Percentiles rank a stretch among this genome's conserved stretches.
Conservation (phyloP, 2,888 invertebrate genomes). For the Lasioglossum leucozonium region DNA sequence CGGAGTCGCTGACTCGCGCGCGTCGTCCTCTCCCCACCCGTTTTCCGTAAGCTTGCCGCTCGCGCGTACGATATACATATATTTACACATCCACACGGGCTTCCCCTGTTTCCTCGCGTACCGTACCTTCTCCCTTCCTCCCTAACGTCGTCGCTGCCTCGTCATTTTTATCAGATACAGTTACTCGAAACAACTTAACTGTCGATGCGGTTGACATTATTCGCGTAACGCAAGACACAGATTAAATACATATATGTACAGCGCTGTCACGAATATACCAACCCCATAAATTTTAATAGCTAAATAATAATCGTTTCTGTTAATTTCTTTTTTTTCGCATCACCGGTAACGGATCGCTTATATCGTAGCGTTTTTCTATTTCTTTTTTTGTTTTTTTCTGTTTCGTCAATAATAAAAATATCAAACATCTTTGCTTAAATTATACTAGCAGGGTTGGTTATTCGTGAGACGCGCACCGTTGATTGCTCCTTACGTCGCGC, state of each 20-base stretch:
- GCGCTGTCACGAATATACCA: too few relatives aligned
- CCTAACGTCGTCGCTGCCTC: constrained; percentile 12
- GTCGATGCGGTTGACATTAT: constrained; percentile 35
- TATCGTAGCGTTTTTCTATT: too few relatives aligned
- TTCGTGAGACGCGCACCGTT: background rate
- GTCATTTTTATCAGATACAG: constrained; percentile 54
- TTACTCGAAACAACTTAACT: constrained; percentile 51
- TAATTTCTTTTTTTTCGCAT: too few relatives aligned
- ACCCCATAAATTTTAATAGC: too few relatives aligned
- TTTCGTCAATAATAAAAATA: background rate
- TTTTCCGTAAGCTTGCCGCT: constrained; percentile 23
- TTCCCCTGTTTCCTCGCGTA: constrained; percentile 19
- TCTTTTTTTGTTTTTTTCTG: too few relatives aligned
- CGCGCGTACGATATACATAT: constrained; percentile 6
- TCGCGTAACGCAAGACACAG: constrained; percentile 1
- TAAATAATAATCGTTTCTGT: too few relatives aligned
- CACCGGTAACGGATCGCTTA: too few relatives aligned
- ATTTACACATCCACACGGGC: constrained; percentile 1
- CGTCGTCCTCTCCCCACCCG: constrained; percentile 42
- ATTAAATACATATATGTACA: background rate
- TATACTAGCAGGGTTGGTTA: background rate
- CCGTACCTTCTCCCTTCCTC: constrained; percentile 24
- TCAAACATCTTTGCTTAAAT: background rate
- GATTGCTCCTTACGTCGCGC: background rate
- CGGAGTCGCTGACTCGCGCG: constrained; percentile 62